A percentile compares a stretch with the other conserved stretches of the same genome.
phyloP scores from a whole-genome alignment of 2,113 vertebrate species.

The Chaetorhynchus papuensis region DNA sequence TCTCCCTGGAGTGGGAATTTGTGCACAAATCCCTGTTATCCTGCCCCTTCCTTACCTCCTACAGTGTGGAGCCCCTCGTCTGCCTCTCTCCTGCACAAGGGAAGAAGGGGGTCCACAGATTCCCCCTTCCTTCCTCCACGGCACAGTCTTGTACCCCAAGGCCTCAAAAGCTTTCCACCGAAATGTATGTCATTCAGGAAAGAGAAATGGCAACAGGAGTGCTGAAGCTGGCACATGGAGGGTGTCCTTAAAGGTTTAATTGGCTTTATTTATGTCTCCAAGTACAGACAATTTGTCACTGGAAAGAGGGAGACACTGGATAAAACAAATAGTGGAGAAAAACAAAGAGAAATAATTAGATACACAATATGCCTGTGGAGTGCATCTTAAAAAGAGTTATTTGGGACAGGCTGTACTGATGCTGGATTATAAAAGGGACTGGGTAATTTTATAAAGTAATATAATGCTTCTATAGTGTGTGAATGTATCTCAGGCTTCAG shows the following conservation, averaged over 20 bases:
- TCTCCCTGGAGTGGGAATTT: neutral
- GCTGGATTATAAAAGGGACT: slow-evolving; percentile 33
- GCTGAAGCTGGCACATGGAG: neutral
- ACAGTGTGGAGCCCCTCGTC: neutral
- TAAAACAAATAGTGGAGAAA: neutral
- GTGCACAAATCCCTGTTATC: neutral
- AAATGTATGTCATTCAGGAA: neutral
- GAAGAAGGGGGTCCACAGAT: neutral
- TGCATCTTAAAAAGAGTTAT: slow-evolving; percentile 39
- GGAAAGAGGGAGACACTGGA: neutral
- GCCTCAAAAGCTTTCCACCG: neutral
- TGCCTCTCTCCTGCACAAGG: neutral
- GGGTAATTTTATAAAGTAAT: slow-evolving; percentile 40
- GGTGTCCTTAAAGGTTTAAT: neutral
- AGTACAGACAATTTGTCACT: neutral
- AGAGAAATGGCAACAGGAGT: neutral
- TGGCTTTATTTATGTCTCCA: neutral
- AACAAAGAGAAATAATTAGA: slow-evolving; percentile 36
- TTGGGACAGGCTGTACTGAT: slow-evolving; percentile 37
- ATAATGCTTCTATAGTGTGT: neutral
- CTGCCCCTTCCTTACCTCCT: neutral
- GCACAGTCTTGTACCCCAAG: neutral
- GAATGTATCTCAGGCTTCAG: slow-evolving; percentile 9
- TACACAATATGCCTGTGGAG: neutral
- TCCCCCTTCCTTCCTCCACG: fast-evolving